Evolutionary conservation across 2,113 vertebrate species (phyloP), one percentile per base, ranked within the genome.

Genomic region (Penelope pileata): DNA sequence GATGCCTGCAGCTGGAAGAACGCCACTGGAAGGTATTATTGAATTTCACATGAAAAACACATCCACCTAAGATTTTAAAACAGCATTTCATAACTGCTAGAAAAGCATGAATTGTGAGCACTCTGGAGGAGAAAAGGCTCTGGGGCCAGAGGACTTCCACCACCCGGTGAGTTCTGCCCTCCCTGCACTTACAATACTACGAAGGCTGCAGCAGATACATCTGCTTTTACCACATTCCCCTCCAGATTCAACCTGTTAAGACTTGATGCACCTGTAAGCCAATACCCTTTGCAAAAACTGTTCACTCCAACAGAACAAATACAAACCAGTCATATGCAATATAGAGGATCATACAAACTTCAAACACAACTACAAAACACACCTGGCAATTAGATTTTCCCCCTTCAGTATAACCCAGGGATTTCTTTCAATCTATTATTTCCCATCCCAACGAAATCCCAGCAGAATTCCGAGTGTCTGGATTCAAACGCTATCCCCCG

Each of bases 311-410:
- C 8, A 50, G 26, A 79, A 64, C 12, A 11, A 80, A 47, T 4
- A 70, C 6, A 87, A 47, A 0, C 4, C 56, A 47, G 56, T 19
- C 1, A 1, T 18, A 53, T 0, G 2, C 16, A 73, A 26, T 2
- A 32, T 5, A 45, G 64, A 50, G n/a, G 81, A 27, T 7, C 43
- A 30, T 2, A 50, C 21, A 19, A 14, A 21, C 27, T 30, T 30
- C 45, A 40, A 86, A n/a, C 24, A 51, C n/a, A 10, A 23, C 16
- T 11, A 70, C 51, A 85, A 45, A 68, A 59, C 40, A 43, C 7
- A 76, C 38, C 43, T 10, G 38, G 29, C 54, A 26, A 43, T 2
- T 2, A 24, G 15, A 66, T 32, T 66, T 69, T 19, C 16, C 38
- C 40, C 10, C 26, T 59, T 45, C 34, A 54, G 73, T 9, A 48